phyloP scores from a whole-genome alignment of 2,797 vertebrate genomes.

The Anableps anableps region DNA sequence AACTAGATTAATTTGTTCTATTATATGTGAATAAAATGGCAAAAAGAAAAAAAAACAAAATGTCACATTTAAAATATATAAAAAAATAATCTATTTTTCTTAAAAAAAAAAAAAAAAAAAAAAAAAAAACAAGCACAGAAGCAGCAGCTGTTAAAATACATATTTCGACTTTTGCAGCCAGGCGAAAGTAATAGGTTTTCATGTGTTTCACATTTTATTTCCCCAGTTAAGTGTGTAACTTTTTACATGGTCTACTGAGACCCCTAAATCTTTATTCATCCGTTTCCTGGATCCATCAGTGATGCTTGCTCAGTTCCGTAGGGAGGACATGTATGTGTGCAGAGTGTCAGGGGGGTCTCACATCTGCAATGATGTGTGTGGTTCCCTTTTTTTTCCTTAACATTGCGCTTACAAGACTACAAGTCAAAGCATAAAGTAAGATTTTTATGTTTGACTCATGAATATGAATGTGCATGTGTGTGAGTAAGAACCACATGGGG shows the following conservation, averaged over 20 bases:
- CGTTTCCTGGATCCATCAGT: conserved; percentile 45
- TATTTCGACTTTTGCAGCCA: conserved; percentile 11
- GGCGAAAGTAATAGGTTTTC: conserved; percentile 17
- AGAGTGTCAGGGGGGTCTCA: conserved; percentile 6
- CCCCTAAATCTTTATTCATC: conserved; percentile 42
- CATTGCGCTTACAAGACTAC: conserved; percentile 50
- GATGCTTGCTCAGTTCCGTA: conserved; percentile 33
- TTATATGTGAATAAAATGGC: conserved; percentile 7
- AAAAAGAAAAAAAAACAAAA: conserved; percentile 6
- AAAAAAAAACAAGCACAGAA: neutral
- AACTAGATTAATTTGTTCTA: conserved; percentile 32
- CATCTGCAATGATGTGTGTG: conserved; percentile 4
- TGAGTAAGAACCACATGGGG: conserved; percentile 1
- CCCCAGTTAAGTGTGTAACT: conserved; percentile 14
- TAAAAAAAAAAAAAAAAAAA: conserved; percentile 18
- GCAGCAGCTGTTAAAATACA: conserved; percentile 24
- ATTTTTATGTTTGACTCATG: conserved; percentile 23
- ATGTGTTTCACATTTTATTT: conserved; percentile 19
- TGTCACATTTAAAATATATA: conserved; percentile 20
- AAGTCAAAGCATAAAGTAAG: conserved; percentile 30
- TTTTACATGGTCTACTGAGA: conserved; percentile 43
- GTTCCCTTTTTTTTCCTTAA: conserved; percentile 24
- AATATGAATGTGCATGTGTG: conserved; percentile 4
- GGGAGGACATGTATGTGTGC: conserved; percentile 6
- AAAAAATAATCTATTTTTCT: neutral